Evolutionary conservation across 1,140 invertebrate genomes (phyloP).

Genomic region (Diachasmimorpha longicaudata): DNA sequence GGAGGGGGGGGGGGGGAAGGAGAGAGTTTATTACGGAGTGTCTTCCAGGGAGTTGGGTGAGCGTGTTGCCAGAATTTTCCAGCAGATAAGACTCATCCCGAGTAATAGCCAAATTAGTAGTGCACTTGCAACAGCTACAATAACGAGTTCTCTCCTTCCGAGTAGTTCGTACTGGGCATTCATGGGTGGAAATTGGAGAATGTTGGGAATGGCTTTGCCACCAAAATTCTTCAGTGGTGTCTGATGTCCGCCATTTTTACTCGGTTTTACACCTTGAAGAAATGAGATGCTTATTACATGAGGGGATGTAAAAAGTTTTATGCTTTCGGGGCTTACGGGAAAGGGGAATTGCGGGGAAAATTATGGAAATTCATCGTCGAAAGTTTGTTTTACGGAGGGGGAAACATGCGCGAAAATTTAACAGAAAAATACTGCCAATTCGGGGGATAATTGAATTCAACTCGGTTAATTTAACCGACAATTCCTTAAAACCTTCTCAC

Average conservation of each 20-base stretch:
- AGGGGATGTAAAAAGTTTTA: too few relatives aligned
- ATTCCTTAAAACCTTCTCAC: too few relatives aligned
- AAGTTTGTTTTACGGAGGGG: too few relatives aligned
- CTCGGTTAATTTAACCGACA: too few relatives aligned
- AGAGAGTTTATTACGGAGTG: conserved; percentile 34
- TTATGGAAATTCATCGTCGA: too few relatives aligned
- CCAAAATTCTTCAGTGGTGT: not conserved
- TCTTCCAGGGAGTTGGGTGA: conserved; percentile 32
- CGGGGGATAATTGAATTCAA: too few relatives aligned
- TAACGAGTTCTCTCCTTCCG: conserved; percentile 35
- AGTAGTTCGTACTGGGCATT: not conserved
- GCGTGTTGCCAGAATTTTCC: conserved; percentile 36
- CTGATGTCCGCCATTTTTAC: not conserved
- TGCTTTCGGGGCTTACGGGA: too few relatives aligned
- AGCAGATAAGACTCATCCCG: conserved; percentile 41
- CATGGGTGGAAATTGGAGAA: not conserved
- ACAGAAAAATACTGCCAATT: too few relatives aligned
- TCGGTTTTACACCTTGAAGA: not conserved
- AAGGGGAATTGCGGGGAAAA: too few relatives aligned
- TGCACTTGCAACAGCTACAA: conserved; percentile 40
- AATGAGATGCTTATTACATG: not conserved
- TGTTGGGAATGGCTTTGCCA: not conserved
- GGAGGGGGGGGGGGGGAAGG: not conserved
- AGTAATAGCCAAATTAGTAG: conserved; percentile 44
- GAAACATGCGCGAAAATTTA: too few relatives aligned